Base-by-base conservation (phyloP, 2,797 vertebrate species). In the Philypnodon macrostomus region DNA sequence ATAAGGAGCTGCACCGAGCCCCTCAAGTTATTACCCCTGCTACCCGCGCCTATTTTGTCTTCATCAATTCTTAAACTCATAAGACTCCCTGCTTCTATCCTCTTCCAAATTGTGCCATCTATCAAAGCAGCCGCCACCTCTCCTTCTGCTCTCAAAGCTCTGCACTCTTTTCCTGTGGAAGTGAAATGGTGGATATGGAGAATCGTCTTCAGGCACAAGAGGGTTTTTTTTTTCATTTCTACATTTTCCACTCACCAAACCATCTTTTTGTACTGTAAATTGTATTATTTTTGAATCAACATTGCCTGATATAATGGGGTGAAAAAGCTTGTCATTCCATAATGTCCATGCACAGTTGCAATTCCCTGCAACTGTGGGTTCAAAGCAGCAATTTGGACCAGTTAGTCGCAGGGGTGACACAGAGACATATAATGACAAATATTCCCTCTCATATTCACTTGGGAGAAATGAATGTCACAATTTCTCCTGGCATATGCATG, bases 21-120 rank as follows among this genome's bases (percentile, higher is more conserved):
- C 73, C 81, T 71, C 79, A 70, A 81, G 79, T 85, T 89, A 87
- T 89, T 87, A 88, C 77, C 68, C 59, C 65, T 26, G 67, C 75
- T 83, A 75, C 67, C 70, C 58, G 15, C 70, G 64, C 75, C 76
- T 74, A 73, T 87, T 90, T 86, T 88, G 85, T 90, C 88, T 90
- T 89, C 85, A 88, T 90, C 87, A 90, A 78, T 88, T 87, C 83
- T 83, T 87, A 89, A 89, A 89, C 85, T 88, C 84, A 89, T 87
- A 88, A 85, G 84, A 87, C 83, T 85, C 79, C 78, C 81, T 64
- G 67, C 77, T 75, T 83, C 85, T 85, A 80, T 81, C 67, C 68
- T 63, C 66, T 66, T 74, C 76, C 75, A 88, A 88, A 90, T 86
- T 86, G 85, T 89, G 40, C 85, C 80, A 89, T 90, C 85, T 85